These are phyloP conservation scores for Pollenia angustigena DNA, from an alignment of 2,888 invertebrate genomes.

Conservation along the genomic window DNA sequence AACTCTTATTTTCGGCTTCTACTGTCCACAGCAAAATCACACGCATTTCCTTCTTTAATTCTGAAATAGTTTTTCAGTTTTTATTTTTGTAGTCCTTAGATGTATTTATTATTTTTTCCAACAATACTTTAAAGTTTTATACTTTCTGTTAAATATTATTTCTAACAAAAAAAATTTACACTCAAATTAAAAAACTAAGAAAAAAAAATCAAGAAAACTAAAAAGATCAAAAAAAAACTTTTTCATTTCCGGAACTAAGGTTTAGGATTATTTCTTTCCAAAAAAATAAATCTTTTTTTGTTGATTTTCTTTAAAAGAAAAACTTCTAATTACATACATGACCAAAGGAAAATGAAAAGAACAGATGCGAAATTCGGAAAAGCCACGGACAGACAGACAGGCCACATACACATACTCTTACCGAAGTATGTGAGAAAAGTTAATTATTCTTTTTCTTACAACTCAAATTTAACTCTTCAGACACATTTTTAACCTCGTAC, in stretches of 20 bases:
- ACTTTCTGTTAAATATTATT: conserved; percentile 18
- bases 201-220: conserved; percentile 29
- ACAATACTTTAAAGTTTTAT: conserved; percentile 14
- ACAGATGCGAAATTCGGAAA: conserved; percentile 24
- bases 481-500: neutral
- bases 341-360: conserved; percentile 74
- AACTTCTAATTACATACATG: conserved; percentile 82
- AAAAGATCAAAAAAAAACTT: conserved; percentile 52
- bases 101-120: conserved; percentile 23
- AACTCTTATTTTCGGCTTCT: neutral
- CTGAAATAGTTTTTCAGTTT: conserved; percentile 31
- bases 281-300: conserved; percentile 5
- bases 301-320: conserved; percentile 76
- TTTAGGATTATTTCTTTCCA: conserved; percentile 19
- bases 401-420: conserved; percentile 20
- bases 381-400: conserved; percentile 24
- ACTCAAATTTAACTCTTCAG: conserved; percentile 33
- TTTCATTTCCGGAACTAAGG: conserved; percentile 66
- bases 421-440: conserved; percentile 58
- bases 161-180: neutral
- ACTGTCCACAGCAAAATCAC: neutral
- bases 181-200: conserved; percentile 7
- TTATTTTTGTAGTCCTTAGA: conserved; percentile 10
- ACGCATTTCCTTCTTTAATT: neutral
- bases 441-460: conserved; percentile 60